Evolutionary conservation across 2,797 vertebrate genomes (phyloP).

Genomic region (Pipistrellus pygmaeus): DNA sequence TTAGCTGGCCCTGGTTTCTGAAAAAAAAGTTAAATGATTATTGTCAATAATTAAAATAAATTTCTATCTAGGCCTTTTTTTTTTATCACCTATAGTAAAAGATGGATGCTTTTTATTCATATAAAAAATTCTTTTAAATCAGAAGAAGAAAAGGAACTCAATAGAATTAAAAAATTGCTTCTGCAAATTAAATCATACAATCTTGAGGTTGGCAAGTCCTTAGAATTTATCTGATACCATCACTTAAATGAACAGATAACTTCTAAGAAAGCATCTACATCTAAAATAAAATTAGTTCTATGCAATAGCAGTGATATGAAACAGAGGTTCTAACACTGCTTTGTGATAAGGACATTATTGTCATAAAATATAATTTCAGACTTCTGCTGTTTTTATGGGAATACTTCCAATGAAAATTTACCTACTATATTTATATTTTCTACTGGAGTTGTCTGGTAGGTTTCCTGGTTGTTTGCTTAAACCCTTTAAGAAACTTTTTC

Average conservation of each 20-base stretch:
- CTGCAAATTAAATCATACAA: neutral
- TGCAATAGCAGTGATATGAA: neutral
- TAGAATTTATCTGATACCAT: neutral
- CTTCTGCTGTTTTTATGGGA: neutral
- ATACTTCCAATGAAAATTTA: conserved; percentile 22
- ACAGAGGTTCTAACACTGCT: neutral
- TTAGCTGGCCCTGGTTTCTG: conserved; percentile 20
- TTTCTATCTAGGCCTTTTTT: neutral
- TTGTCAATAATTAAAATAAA: conserved; percentile 47
- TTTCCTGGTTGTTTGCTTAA: neutral
- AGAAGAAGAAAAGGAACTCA: neutral
- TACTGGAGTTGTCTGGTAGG: neutral
- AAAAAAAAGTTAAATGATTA: conserved; percentile 32
- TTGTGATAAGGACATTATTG: neutral
- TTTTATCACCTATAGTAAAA: conserved; percentile 15
- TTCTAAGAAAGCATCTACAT: neutral
- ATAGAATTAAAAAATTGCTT: neutral
- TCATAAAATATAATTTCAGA: conserved; percentile 20
- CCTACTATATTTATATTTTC: conserved; percentile 20
- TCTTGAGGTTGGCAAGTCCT: neutral
- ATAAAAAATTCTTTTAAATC: neutral
- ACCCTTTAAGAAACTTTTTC: conserved; percentile 21
- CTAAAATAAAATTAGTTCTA: conserved; percentile 16
- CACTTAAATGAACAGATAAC: neutral
- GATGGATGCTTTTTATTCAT: neutral